phyloP scores from a whole-genome alignment of 2,113 vertebrate species.

The Cariama cristata region DNA sequence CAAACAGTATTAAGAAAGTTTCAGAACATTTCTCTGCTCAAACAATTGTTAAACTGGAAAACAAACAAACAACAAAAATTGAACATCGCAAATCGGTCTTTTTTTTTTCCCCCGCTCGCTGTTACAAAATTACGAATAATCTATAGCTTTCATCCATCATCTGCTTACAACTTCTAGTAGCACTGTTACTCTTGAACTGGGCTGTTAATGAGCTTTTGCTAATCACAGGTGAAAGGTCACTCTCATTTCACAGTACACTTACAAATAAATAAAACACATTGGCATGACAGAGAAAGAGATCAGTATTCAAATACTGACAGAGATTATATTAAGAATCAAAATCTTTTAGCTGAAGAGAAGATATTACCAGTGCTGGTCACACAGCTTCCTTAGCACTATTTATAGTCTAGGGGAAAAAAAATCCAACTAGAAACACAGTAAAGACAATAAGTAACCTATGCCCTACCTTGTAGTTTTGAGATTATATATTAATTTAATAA shows the following conservation, averaged over 20 bases:
- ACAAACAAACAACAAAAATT: neutral
- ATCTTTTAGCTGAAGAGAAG: neutral
- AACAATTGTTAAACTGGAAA: neutral
- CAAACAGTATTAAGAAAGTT: neutral
- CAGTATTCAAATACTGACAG: neutral
- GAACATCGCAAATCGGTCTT: constrained; percentile 29
- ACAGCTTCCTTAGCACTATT: neutral
- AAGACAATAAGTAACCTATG: neutral
- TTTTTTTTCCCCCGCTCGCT: neutral
- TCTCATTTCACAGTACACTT: neutral
- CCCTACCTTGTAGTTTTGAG: neutral
- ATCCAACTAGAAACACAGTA: neutral
- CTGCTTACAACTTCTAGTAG: constrained; percentile 19
- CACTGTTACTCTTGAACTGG: constrained; percentile 30
- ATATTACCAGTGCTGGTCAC: neutral
- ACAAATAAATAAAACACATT: neutral
- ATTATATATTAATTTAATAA: neutral
- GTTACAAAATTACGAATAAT: constrained; percentile 52
- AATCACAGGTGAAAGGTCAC: constrained; percentile 56
- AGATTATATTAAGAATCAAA: neutral
- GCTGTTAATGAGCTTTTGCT: neutral
- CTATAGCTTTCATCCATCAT: constrained; percentile 10
- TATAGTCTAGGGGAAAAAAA: neutral
- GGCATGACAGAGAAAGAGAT: neutral
- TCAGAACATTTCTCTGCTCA: neutral